phyloP scores from a whole-genome alignment of 2,113 vertebrate species.

The Bubalus kerabau region DNA sequence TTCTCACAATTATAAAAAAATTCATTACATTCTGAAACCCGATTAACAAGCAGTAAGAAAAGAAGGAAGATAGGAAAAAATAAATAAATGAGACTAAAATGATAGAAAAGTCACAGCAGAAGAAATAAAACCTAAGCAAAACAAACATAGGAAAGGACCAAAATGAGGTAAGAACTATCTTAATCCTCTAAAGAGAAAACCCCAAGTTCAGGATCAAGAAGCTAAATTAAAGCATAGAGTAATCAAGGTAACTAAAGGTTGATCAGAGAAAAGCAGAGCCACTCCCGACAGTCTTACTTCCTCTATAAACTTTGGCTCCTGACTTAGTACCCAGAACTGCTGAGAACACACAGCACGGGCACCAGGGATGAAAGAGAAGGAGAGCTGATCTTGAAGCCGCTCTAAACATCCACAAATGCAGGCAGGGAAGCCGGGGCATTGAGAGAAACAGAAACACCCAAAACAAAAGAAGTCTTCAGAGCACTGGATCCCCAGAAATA shows the following conservation, averaged over 20 bases:
- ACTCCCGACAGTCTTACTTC: neutral
- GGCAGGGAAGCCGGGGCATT: neutral
- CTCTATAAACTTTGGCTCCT: neutral
- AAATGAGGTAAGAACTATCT: neutral
- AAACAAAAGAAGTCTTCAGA: neutral
- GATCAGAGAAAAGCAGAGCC: conserved; percentile 17
- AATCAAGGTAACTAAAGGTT: neutral
- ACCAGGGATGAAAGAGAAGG: conserved; percentile 4
- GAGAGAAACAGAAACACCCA: neutral
- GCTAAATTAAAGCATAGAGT: neutral
- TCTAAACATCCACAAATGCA: neutral
- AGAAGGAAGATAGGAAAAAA: neutral
- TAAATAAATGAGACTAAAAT: neutral
- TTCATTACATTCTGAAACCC: neutral
- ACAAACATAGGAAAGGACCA: neutral
- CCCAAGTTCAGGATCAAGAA: conserved; percentile 16
- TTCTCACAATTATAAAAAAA: conserved; percentile 18
- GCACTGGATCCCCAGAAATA: neutral
- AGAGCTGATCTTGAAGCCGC: neutral
- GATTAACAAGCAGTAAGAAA: neutral
- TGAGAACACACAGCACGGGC: neutral
- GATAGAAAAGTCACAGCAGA: neutral
- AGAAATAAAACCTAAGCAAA: neutral
- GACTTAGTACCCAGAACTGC: neutral
- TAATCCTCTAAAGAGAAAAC: neutral